Evolutionary conservation across 30 jellyfish, hydroid and myxozoan genomes (phyloP).

Genomic region (Rhopilema esculentum): DNA sequence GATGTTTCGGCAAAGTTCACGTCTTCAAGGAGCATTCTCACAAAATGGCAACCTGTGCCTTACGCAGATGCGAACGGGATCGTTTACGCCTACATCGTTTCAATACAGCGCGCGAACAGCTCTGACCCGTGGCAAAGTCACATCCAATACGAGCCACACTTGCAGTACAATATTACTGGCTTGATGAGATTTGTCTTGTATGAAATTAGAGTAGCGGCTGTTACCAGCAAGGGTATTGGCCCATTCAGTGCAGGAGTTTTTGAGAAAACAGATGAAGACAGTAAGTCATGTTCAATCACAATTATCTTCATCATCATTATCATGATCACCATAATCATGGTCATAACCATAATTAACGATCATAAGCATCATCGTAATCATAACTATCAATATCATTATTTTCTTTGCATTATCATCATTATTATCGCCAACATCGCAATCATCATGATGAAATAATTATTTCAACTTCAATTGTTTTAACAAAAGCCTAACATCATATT

Average conservation of each 20-base stretch:
- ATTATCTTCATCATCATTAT: no score
- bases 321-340: no score
- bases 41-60: slow-evolving; percentile 60
- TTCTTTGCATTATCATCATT: no score
- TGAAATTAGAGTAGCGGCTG: slow-evolving; percentile 39
- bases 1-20: slow-evolving; percentile 25
- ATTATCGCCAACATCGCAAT: no score
- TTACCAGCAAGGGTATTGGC: slow-evolving; percentile 65
- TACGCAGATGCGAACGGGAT: slow-evolving; percentile 59
- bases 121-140: slow-evolving; percentile 33
- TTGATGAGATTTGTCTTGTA: slow-evolving; percentile 47
- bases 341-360: not conserved
- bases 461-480: no score
- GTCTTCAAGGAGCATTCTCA: slow-evolving; percentile 62
- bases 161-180: slow-evolving; percentile 25
- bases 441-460: no score
- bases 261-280: slow-evolving; percentile 50
- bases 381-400: no score
- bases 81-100: slow-evolving; percentile 57
- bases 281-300: slow-evolving; percentile 26
- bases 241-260: slow-evolving; percentile 41
- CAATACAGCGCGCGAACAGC: slow-evolving; percentile 52
- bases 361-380: not conserved
- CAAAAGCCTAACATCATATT: no score
- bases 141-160: slow-evolving; percentile 50